Evolutionary conservation across 1,140 invertebrate genomes (phyloP).

Genomic region (Myzus persicae): DNA sequence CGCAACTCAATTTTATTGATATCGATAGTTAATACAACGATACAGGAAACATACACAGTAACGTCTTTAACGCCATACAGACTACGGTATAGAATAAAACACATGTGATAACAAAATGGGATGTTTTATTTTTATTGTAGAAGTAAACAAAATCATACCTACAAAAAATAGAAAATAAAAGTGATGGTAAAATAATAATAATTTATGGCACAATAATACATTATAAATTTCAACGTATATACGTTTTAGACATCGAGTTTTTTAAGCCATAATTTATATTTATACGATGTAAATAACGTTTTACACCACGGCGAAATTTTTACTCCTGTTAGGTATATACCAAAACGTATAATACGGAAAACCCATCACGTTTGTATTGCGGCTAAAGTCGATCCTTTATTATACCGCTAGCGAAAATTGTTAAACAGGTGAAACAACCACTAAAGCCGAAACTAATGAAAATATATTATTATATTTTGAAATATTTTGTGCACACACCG

Average conservation of each 20-base stretch:
- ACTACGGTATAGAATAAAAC: no score
- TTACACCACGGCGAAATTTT: background rate
- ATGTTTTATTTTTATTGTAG: background rate
- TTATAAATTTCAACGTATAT: background rate
- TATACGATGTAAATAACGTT: background rate
- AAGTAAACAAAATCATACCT: background rate
- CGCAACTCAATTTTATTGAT: background rate
- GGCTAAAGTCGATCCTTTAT: background rate
- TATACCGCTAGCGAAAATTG: background rate
- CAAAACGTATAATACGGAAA: background rate
- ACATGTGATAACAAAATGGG: background rate
- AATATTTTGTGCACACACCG: background rate
- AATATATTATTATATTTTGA: constrained; percentile 12
- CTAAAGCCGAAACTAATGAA: constrained; percentile 36
- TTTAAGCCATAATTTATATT: background rate
- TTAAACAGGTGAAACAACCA: constrained; percentile 24
- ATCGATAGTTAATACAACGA: background rate
- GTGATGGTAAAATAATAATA: background rate
- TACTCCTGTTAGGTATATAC: background rate
- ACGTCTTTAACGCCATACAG: background rate
- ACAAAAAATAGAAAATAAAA: background rate
- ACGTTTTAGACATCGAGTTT: background rate
- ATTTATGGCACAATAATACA: background rate
- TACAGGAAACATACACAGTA: background rate
- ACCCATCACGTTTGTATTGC: background rate